Conservation (phyloP, 2,113 vertebrate species). For the Rafetus swinhoei region DNA sequence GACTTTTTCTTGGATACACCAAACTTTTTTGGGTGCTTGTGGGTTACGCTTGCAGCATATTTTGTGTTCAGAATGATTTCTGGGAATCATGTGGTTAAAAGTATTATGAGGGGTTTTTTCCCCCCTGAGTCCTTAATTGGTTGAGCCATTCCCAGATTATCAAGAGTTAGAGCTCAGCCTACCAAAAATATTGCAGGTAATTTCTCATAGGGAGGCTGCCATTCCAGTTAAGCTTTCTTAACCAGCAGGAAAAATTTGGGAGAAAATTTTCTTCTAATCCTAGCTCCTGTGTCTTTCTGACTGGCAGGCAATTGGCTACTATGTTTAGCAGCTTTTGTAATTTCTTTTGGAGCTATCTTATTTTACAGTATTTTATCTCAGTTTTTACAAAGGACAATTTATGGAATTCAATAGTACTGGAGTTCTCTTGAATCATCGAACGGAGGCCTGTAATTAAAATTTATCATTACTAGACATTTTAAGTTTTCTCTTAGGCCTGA, state of each 20-base stretch:
- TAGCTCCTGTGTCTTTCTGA: not conserved
- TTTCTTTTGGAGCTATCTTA: not conserved
- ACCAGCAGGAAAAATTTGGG: not conserved
- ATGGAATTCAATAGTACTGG: not conserved
- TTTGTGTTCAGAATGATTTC: slow-evolving; percentile 25
- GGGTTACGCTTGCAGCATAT: not conserved
- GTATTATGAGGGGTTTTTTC: not conserved
- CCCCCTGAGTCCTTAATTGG: not conserved
- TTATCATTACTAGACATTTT: not conserved
- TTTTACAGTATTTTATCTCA: not conserved
- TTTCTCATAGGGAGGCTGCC: slow-evolving; percentile 10
- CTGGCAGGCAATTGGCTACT: not conserved
- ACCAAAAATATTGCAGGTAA: not conserved
- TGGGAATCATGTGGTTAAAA: slow-evolving; percentile 21
- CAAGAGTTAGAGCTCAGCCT: not conserved
- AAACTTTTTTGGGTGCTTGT: not conserved
- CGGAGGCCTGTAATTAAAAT: not conserved
- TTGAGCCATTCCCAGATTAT: slow-evolving; percentile 10
- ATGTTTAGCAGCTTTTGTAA: not conserved
- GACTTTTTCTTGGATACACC: not conserved
- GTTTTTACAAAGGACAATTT: not conserved
- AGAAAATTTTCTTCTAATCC: not conserved
- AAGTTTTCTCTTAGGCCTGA: not conserved
- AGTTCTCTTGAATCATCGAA: not conserved
- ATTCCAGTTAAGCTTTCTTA: slow-evolving; percentile 18